A percentile compares a stretch with the other conserved stretches of the same genome.
Conservation (phyloP, 1,140 invertebrate genomes). For the Philotrypesis tridentata region DNA sequence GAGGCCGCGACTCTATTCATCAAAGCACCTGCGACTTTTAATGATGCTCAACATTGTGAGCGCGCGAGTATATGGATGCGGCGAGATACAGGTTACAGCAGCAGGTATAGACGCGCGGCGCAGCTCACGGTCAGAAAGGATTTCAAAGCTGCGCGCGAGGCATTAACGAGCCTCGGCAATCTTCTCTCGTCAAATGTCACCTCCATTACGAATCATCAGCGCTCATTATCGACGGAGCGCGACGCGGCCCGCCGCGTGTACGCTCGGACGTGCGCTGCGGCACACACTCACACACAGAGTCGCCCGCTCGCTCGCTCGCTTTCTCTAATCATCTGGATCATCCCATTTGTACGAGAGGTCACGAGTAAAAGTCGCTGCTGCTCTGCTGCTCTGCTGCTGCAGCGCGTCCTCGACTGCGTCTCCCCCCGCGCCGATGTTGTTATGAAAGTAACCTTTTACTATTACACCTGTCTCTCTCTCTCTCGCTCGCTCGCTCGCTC, state of each 20-base stretch:
- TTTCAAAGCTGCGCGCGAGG: neutral
- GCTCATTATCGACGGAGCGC: conserved; percentile 29
- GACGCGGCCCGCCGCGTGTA: no score
- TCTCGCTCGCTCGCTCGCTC: no score
- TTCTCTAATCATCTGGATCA: conserved; percentile 42
- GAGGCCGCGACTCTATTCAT: conserved; percentile 21
- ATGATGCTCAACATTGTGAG: neutral
- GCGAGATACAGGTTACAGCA: no score
- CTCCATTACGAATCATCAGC: conserved; percentile 34
- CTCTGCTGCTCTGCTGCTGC: no score
- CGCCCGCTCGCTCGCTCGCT: neutral
- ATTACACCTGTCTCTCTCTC: no score
- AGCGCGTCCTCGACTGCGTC: conserved; percentile 4
- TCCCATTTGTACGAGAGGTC: conserved; percentile 31
- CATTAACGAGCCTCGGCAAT: conserved; percentile 36
- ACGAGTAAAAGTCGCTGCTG: conserved; percentile 32
- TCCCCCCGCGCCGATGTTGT: neutral
- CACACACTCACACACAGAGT: no score
- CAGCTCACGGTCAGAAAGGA: neutral
- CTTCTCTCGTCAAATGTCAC: conserved; percentile 39
- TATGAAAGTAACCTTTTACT: conserved; percentile 22
- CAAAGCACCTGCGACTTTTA: conserved; percentile 24
- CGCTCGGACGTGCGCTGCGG: no score
- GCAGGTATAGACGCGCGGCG: neutral
- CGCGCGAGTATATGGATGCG: no score